Percentiles rank a stretch among this genome's conserved stretches.
Evolutionary conservation across 2,797 vertebrate species (phyloP).

Genomic region (Brachymystax lenok): DNA sequence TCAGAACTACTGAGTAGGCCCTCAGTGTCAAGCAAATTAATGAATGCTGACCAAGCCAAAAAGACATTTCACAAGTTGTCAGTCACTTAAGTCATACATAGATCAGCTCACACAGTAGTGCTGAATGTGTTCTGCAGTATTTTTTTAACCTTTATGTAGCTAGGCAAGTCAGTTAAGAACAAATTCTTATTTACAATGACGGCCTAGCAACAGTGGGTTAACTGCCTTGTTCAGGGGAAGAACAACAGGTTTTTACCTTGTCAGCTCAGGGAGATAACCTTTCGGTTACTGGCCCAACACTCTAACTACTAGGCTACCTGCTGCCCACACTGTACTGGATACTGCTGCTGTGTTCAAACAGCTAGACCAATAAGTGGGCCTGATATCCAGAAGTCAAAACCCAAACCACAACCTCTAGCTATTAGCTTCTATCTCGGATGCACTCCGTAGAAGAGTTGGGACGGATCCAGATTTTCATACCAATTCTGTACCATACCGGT

Average conservation of each 20-base stretch:
- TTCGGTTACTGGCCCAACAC: too few relatives aligned
- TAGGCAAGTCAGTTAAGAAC: too few relatives aligned
- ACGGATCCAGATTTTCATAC: too few relatives aligned
- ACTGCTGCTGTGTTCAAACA: neutral
- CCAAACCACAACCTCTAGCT: neutral
- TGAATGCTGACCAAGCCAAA: slow-evolving; percentile 9
- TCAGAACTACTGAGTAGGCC: neutral
- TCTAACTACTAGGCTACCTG: too few relatives aligned
- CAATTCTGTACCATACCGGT: too few relatives aligned
- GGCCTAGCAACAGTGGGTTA: neutral
- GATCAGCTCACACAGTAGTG: neutral
- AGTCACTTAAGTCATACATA: slow-evolving; percentile 4
- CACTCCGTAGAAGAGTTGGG: too few relatives aligned
- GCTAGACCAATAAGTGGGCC: neutral
- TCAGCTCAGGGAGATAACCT: neutral
- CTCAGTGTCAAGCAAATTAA: neutral
- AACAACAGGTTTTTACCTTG: too few relatives aligned
- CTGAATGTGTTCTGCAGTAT: neutral
- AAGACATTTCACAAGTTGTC: slow-evolving; percentile 11
- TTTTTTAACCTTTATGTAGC: too few relatives aligned
- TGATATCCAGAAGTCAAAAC: neutral
- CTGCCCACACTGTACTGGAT: neutral
- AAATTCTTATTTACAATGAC: neutral
- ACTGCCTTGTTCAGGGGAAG: too few relatives aligned
- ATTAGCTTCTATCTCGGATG: neutral